Percentiles rank a stretch among this genome's conserved stretches.
These are phyloP conservation scores for Zaprionus gabonicus DNA, from an alignment of 1,140 invertebrate species.

Conservation along the genomic window DNA sequence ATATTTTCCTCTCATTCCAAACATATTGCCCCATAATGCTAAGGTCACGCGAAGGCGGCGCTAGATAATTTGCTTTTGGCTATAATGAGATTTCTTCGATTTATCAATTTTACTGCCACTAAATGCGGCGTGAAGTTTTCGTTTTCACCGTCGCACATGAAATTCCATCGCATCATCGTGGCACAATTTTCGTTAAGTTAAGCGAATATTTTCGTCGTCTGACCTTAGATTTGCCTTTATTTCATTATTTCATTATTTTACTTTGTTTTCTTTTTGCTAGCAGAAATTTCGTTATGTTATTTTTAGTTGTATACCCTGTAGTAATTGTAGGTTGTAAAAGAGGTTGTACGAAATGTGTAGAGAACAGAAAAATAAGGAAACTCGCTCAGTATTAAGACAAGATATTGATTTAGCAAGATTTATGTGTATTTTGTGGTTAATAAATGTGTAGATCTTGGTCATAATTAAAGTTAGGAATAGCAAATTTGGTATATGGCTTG, in stretches of 20 bases:
- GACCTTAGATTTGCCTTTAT: conserved; percentile 46
- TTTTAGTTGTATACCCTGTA: neutral
- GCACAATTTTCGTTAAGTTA: conserved; percentile 30
- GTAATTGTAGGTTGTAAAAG: neutral
- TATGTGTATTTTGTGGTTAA: neutral
- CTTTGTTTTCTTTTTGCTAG: neutral
- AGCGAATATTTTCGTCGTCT: conserved; percentile 26
- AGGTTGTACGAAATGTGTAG: neutral
- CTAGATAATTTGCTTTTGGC: conserved; percentile 17
- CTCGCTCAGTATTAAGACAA: too few relatives aligned
- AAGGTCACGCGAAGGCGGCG: conserved; percentile 23
- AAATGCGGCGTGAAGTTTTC: conserved; percentile 26
- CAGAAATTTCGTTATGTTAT: neutral
- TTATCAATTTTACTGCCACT: conserved; percentile 6
- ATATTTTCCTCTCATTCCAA: neutral
- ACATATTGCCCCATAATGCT: conserved; percentile 13
- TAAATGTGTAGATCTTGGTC: neutral
- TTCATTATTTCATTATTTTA: conserved; percentile 17
- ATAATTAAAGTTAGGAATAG: neutral
- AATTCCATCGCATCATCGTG: conserved; percentile 48
- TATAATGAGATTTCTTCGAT: conserved; percentile 18
- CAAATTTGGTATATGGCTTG: neutral
- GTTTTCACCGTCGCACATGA: conserved; percentile 3
- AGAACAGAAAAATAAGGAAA: neutral
- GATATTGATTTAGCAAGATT: neutral